Base-by-base conservation (phyloP, 2,113 vertebrate genomes). In the Oreochromis aureus region DNA sequence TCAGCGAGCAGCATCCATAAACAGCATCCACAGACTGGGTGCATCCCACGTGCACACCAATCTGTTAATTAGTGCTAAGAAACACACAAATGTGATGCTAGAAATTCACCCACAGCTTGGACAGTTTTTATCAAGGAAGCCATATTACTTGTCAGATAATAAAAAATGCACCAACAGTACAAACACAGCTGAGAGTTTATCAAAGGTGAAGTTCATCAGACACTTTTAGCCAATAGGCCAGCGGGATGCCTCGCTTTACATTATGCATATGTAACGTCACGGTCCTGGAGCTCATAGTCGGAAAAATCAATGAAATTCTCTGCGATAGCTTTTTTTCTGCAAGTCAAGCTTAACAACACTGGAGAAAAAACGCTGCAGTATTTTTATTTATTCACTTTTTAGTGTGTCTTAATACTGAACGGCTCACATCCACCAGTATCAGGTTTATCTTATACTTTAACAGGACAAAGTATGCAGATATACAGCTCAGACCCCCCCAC, bases 221-320 rank as follows among this genome's bases (percentile, higher is more conserved):
- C 66, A 44, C 41, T 16, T 76, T 76, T 15, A 76, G 69, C 69
- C 41, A 30, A 6, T 30, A 48, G 8, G 27, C 30, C 30, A 63
- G 15, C 6, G 16, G 9, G 71, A 76, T 2, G 24, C 44, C 10
- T 78, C 71, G 2, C 24, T 71, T 32, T 19, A 7, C 44, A 78
- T 48, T 51, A 19, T 51, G 46, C 18, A 7, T 19, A 5, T 51
- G 18, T 19, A 19, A 5, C 24, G 19, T 78, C 6, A 3, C 2
- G 1, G 0, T 32, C 71, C 71, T 48, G 24, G 10, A 27, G 16
- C 4, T 32, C 44, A 78, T 19, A 51, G 4, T 2, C 3, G 0
- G 44, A 7, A 0, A 11, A 46, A 46, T 46, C 32, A 0, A 6
- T 73, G 41, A 46, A 46, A 27, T 30, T 46, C 71, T 76, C 24